Base-by-base conservation (phyloP, 2,797 vertebrate species). In the Podarcis lilfordi region DNA sequence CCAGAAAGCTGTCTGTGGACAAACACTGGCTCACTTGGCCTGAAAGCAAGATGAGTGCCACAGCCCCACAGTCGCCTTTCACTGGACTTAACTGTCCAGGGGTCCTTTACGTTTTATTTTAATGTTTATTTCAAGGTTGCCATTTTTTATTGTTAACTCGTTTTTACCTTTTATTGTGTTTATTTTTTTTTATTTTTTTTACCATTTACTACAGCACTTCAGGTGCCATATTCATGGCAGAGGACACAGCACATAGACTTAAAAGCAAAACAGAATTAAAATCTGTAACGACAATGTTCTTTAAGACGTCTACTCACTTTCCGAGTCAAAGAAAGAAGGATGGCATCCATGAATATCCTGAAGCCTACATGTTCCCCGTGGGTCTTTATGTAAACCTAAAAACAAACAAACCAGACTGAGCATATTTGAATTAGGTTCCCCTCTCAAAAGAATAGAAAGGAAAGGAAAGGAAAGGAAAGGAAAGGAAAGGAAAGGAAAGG, bases 291-390 rank as follows among this genome's bases (percentile, higher is more conserved):
- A 10, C 50, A 37, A 50, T n/a, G 40, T 29, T 81, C 27, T 72
- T 69, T 9, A 86, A 4, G 89, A 80, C 2, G 92, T 13, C 25
- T 80, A 94, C 97, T 97, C 93, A 98, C 98, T 97, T 99, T 99
- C 94, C 98, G 97, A 86, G 97, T 98, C 92, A 99, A 96, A 79
- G 99, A 99, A 91, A 99, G 98, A 25, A 99, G 97, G 88, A 99
- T 98, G 74, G 98, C 98, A 89, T 99, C 98, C 98, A 99, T 99
- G 90, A 99, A 99, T 95, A 99, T 99, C 91, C 98, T 97, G 92
- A 99, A 99, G 19, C 98, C 99, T 8, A 99, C 98, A 82, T 99
- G 98, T 86, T 99, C 98, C 40, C 99, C 99, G 3, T 98, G 97
- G 0, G 99, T 99, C 96, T 98, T 98, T 91, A 99, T 98, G 87